Evolutionary conservation across 2,797 vertebrate species (phyloP).

Genomic region (Erpetoichthys calabaricus): DNA sequence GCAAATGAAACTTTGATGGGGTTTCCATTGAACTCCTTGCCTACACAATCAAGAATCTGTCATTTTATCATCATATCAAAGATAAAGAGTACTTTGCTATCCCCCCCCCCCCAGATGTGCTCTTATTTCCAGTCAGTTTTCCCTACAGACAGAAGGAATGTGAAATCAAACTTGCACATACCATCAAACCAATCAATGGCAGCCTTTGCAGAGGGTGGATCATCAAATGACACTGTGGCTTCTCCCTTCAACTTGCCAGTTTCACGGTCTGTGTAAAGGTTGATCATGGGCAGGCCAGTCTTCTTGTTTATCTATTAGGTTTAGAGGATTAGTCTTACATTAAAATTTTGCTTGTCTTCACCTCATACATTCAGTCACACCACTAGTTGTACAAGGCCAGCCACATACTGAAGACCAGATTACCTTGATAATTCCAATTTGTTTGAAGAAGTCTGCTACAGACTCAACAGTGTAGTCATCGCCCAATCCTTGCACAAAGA

Average conservation of each 20-base stretch:
- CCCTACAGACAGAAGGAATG: too few species aligned
- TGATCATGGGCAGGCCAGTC: constrained; percentile 81
- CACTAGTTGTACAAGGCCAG: too few species aligned
- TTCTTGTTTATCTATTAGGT: constrained; percentile 69
- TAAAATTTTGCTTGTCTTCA: too few species aligned
- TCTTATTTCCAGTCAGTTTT: neutral
- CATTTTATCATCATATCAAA: neutral
- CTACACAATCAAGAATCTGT: constrained; percentile 21
- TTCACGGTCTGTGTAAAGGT: constrained; percentile 78
- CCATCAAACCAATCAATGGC: constrained; percentile 87
- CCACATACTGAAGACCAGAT: neutral
- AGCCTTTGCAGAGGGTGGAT: constrained; percentile 77
- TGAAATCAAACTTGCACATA: constrained; percentile 20
- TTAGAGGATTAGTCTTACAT: neutral
- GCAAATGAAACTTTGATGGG: constrained; percentile 79
- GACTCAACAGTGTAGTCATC: constrained; percentile 77
- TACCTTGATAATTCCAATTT: constrained; percentile 88
- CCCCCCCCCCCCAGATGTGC: too few species aligned
- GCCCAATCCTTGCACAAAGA: constrained; percentile 81
- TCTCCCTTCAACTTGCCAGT: constrained; percentile 81
- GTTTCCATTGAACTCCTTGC: constrained; percentile 77
- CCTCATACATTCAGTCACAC: too few species aligned
- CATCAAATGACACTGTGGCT: constrained; percentile 78
- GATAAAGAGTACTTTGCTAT: neutral
- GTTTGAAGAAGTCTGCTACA: constrained; percentile 81